These are phyloP conservation scores for Lasioglossum baleicum DNA, from an alignment of 1,140 invertebrate species.

Conservation along the genomic window DNA sequence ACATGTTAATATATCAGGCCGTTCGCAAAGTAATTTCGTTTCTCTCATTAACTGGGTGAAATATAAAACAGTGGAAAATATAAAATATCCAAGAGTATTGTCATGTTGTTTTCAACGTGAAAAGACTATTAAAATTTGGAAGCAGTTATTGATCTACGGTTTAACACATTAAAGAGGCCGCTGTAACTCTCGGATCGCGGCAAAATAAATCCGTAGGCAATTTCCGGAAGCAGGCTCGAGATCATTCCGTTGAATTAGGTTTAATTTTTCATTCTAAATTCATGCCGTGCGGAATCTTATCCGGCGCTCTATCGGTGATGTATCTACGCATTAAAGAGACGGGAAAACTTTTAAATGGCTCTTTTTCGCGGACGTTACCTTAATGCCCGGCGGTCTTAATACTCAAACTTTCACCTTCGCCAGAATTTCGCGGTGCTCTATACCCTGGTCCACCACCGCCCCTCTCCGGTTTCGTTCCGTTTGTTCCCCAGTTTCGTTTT, in stretches of 20 bases:
- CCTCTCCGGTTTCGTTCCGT: neutral
- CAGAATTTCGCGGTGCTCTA: neutral
- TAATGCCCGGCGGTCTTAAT: slow-evolving; percentile 2
- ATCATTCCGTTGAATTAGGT: neutral
- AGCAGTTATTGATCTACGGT: too few species aligned
- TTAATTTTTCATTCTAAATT: slow-evolving; percentile 2
- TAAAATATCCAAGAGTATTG: too few species aligned
- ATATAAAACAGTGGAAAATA: too few species aligned
- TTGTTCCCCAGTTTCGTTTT: slow-evolving; percentile 3
- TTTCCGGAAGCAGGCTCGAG: neutral
- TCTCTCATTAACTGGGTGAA: too few species aligned
- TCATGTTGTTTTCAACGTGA: too few species aligned
- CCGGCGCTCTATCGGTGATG: neutral
- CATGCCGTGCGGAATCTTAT: neutral
- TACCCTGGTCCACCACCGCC: neutral
- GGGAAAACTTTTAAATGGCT: slow-evolving; percentile 16
- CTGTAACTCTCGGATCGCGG: too few species aligned
- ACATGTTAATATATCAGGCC: too few species aligned
- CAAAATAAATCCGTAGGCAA: neutral
- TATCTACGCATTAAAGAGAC: slow-evolving; percentile 1
- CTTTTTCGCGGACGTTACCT: neutral
- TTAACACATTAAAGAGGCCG: too few species aligned
- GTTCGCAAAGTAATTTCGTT: too few species aligned
- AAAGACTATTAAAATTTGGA: too few species aligned
- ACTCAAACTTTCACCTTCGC: slow-evolving; percentile 16